Conservation (phyloP, 1,140 invertebrate genomes). For the Pectinophora gossypiella region DNA sequence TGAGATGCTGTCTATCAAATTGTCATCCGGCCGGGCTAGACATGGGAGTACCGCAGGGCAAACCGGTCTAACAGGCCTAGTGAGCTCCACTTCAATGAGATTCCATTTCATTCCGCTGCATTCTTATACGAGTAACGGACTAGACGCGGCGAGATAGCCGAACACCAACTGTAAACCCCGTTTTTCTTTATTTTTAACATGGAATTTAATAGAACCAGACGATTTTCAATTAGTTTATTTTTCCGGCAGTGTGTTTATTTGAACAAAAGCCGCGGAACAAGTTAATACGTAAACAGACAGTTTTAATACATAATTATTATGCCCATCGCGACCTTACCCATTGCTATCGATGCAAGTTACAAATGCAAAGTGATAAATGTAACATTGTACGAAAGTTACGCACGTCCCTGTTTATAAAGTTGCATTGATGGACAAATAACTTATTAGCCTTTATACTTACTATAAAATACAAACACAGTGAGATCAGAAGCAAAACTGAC, state of each 20-base stretch:
- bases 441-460: no score
- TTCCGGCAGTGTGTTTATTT: conserved; percentile 18
- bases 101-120: conserved; percentile 70
- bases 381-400: conserved; percentile 28
- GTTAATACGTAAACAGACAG: conserved; percentile 28
- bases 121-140: conserved; percentile 68
- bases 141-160: conserved; percentile 36
- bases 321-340: conserved; percentile 39
- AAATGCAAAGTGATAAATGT: conserved; percentile 28
- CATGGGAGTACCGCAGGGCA: conserved; percentile 40
- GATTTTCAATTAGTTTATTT: not conserved
- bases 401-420: no score
- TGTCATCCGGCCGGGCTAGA: conserved; percentile 51
- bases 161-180: conserved; percentile 22
- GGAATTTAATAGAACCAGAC: not conserved
- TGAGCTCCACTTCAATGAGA: conserved; percentile 64
- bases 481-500: no score
- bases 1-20: conserved; percentile 51
- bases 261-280: conserved; percentile 20
- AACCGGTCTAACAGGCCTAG: conserved; percentile 53
- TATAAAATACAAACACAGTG: no score
- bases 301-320: conserved; percentile 22
- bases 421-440: no score
- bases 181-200: conserved; percentile 22
- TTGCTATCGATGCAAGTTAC: conserved; percentile 31